Base-by-base conservation (phyloP, 1,140 invertebrate species). In the Cherax destructor region DNA sequence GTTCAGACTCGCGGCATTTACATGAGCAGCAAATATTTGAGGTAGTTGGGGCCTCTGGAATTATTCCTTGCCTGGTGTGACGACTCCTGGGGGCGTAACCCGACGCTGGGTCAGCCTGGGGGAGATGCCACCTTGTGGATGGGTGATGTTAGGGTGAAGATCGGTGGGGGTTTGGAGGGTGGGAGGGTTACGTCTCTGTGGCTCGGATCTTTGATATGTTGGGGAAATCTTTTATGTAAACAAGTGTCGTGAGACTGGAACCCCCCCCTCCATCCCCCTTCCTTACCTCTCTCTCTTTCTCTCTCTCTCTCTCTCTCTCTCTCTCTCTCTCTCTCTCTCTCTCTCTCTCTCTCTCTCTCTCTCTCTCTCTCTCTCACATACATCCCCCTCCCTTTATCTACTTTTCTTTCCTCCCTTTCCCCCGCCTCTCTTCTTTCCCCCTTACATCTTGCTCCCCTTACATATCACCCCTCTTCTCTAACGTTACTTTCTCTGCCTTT, bases 151-250 rank as follows among this genome's bases (percentile, higher is more conserved):
- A 65, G 61, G 16, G 13, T 18, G 61, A 18, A 65, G 18, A 18
- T 65, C 13, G 52, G 52, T 10, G 52, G 52, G 13, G 52, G 52
- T 56, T 13, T 13, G 52, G 2, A 0, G 13, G n/a, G 24, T 1
- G 24, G 0, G 7, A 52, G n/a, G 83, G 59, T 65, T 84, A 69
- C 11, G 83, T 18, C 41, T 10, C 83, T 84, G 59, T n/a, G 47
- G 69, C 65, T 24, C 50, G 83, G 59, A 84, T 84, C 83, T 84
- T 84, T 84, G 83, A 84, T 84, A 84, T 84, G 83, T 69, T 84
- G 83, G 83, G 83, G 83, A 84, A 84, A 84, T 84, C 83, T 84
- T 84, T 84, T 84, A 69, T 83, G 80, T 84, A 84, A 84, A 84
- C 83, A 84, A 47, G 61, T 65, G 83, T 69, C 83, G 83, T 84